Evolutionary conservation across 1,140 invertebrate species (phyloP), one percentile per base, ranked within the genome.

Genomic region (Drosophila pachea): DNA sequence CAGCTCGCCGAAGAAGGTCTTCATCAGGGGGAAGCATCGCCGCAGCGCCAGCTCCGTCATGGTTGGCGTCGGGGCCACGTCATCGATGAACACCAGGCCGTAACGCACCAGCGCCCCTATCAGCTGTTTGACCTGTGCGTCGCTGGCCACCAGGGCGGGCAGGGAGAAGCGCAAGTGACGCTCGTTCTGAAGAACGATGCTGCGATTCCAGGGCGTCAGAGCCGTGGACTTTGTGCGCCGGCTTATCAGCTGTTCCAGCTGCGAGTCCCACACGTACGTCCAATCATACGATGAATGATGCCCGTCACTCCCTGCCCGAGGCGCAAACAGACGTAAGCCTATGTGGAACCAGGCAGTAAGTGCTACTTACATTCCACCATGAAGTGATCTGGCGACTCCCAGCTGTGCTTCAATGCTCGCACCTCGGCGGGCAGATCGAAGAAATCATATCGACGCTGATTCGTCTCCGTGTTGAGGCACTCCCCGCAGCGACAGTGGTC

Each of bases 1-100:
- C 91, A 93, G 92, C 35, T 91, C 92, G 38, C 93, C 92, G 78
- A 93, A 95, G 14, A 93, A 73, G 0, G 93, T 94, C 60, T 92
- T 90, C 78, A 92, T 91, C 0, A 93, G 86, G 0, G 91, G 92
- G 55, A 89, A 89, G 1, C 88, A 31, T 11, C 79, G 69, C 0
- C 79, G 78, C 38, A 89, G 53, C 0, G 87, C 86, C 50, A 88
- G n/a, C 59, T 89, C 88, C 0, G 89, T 89, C 81, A 84, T 88
- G 22, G 70, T 68, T 22, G 81, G 43, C 12, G 79, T 89, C 11
- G 88, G 53, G 0, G 78, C 67, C 45, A 89, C 88, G 12, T 81
- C 72, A 35, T 89, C 84, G 5, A 89, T 86, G 33, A 89, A 89
- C 2, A 82, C 73, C 40, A 89, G 73, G 43, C 89, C 89, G 32